These are phyloP conservation scores for Bothrops jararaca DNA, from an alignment of 2,113 vertebrate species.

Conservation along the genomic window DNA sequence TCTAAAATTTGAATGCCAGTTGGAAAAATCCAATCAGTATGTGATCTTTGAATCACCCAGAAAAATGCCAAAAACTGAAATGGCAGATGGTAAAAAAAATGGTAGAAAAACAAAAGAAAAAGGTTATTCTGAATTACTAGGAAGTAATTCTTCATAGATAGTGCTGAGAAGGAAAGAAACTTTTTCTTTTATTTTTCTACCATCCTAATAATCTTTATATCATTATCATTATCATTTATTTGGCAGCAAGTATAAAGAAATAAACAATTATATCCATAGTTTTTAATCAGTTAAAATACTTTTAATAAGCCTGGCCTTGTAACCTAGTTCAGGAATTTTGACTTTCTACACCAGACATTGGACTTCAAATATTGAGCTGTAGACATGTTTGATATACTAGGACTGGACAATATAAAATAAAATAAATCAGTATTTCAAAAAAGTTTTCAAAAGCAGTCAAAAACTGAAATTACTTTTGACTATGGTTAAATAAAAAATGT, in stretches of 20 bases:
- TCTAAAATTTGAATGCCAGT: background rate
- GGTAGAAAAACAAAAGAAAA: background rate
- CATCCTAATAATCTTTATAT: background rate
- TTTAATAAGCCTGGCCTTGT: background rate
- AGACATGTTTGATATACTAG: background rate
- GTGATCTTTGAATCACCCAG: background rate
- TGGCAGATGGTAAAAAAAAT: background rate
- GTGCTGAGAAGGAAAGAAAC: background rate
- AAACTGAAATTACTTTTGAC: background rate
- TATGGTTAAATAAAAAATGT: background rate
- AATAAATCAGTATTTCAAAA: background rate
- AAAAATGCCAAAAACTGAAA: background rate
- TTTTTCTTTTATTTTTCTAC: background rate
- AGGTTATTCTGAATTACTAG: background rate
- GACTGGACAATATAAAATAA: background rate
- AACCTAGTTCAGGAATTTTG: background rate
- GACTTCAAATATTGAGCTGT: background rate
- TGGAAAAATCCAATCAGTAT: background rate
- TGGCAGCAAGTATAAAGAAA: background rate
- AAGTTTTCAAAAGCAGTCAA: background rate
- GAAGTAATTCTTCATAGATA: too few species aligned
- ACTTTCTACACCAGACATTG: background rate
- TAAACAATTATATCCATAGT: background rate
- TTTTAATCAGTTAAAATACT: background rate
- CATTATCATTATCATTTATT: background rate